Evolutionary conservation across 2,888 invertebrate genomes (phyloP).

Genomic region (Nomada fabriciana): DNA sequence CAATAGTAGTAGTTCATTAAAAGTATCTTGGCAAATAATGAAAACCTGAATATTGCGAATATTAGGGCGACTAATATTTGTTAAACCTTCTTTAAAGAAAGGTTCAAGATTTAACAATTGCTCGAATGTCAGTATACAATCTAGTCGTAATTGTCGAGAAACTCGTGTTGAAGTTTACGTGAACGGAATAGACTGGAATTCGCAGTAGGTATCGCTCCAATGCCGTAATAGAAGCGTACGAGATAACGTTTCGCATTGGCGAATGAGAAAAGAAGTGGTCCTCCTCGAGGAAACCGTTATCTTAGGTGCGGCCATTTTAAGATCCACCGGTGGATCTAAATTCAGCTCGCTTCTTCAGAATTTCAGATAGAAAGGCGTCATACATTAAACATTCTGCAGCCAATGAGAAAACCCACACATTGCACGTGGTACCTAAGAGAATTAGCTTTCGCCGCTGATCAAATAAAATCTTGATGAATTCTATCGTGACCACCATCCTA

Average conservation of each 20-base stretch:
- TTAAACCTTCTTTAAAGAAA: neutral
- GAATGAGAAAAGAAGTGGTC: slow-evolving; percentile 34
- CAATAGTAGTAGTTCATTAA: no score
- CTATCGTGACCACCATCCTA: slow-evolving; percentile 4
- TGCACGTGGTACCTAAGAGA: slow-evolving; percentile 26
- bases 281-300: slow-evolving; percentile 58
- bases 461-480: slow-evolving; percentile 30
- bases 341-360: slow-evolving; percentile 41
- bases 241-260: slow-evolving; percentile 59
- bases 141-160: slow-evolving; percentile 23
- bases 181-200: slow-evolving; percentile 31
- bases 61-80: neutral
- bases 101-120: neutral
- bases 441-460: slow-evolving; percentile 40
- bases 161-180: slow-evolving; percentile 39
- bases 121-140: slow-evolving; percentile 11
- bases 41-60: no score
- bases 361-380: slow-evolving; percentile 49
- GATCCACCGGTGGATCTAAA: slow-evolving; percentile 47
- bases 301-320: slow-evolving; percentile 55
- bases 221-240: slow-evolving; percentile 41
- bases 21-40: no score
- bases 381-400: slow-evolving; percentile 47
- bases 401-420: slow-evolving; percentile 40
- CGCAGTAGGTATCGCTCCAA: slow-evolving; percentile 32